phyloP scores from a whole-genome alignment of 2,113 vertebrate species.

The Caranx ignobilis region DNA sequence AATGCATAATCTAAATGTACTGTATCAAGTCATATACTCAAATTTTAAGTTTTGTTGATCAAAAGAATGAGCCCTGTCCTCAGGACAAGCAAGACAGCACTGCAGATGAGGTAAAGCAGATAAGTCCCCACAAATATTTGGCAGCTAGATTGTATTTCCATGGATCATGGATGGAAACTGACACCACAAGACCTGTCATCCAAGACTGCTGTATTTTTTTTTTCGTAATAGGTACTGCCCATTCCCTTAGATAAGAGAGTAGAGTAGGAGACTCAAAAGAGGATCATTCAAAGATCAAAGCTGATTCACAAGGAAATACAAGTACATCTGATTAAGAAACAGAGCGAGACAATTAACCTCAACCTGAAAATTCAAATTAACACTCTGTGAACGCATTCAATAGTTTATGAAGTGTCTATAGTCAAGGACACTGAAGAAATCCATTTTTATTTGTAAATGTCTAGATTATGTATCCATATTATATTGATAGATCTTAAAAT shows the following conservation, averaged over 20 bases:
- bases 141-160: conserved; percentile 14
- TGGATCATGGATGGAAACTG: neutral
- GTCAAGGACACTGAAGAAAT: neutral
- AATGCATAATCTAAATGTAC: too few species aligned
- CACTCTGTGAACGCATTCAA: neutral
- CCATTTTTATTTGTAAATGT: neutral
- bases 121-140: neutral
- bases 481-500: too few species aligned
- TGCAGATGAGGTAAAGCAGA: conserved; percentile 11
- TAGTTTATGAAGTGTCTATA: neutral
- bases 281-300: conserved; percentile 2
- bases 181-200: neutral
- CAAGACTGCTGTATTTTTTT: neutral
- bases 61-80: neutral
- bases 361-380: neutral
- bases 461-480: too few species aligned
- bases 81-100: neutral
- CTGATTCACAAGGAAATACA: neutral
- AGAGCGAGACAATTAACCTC: neutral
- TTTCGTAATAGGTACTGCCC: neutral
- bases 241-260: neutral
- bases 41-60: neutral
- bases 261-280: neutral
- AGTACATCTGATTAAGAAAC: conserved; percentile 30
- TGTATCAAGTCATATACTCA: too few species aligned